Conservation (phyloP, 2,888 invertebrate species). For the Sussaba pulchella region DNA sequence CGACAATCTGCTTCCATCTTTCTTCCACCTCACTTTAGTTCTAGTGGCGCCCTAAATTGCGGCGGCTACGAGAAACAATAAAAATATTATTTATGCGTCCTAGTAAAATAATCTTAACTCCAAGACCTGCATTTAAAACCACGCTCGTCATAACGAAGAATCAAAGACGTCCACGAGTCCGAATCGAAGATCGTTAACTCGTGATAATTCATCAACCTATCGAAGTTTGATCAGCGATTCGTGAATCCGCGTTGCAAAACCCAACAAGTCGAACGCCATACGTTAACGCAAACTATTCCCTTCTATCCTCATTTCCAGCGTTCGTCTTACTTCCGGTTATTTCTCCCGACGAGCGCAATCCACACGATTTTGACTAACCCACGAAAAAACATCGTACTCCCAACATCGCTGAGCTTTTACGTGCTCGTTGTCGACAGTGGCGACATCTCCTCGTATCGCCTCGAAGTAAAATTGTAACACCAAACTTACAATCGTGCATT, state of each 20-base stretch:
- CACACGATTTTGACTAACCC: slow-evolving; percentile 10
- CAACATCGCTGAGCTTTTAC: background rate
- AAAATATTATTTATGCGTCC: too few relatives aligned
- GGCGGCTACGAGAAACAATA: too few relatives aligned
- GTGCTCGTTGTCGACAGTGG: slow-evolving; percentile 13
- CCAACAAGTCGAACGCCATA: too few relatives aligned
- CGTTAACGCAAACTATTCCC: background rate
- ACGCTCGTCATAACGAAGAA: background rate
- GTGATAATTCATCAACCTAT: slow-evolving; percentile 23
- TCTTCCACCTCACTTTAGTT: too few relatives aligned
- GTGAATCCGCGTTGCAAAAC: slow-evolving; percentile 5
- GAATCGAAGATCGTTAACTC: slow-evolving; percentile 29
- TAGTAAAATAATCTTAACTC: too few relatives aligned
- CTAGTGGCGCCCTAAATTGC: too few relatives aligned
- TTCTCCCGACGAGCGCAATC: background rate
- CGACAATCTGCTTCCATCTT: too few relatives aligned
- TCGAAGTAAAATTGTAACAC: background rate
- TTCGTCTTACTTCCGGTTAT: slow-evolving; percentile 29
- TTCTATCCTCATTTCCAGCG: background rate
- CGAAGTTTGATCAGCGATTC: slow-evolving; percentile 34
- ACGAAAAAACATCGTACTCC: slow-evolving; percentile 32
- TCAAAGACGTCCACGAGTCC: slow-evolving; percentile 8
- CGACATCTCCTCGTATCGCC: slow-evolving; percentile 50
- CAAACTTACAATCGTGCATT: too few relatives aligned
- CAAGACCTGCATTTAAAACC: too few relatives aligned